A percentile compares a stretch with the other conserved stretches of the same genome.
These are phyloP conservation scores for Trematomus bernacchii DNA, from an alignment of 2,797 vertebrate species.

Conservation along the genomic window DNA sequence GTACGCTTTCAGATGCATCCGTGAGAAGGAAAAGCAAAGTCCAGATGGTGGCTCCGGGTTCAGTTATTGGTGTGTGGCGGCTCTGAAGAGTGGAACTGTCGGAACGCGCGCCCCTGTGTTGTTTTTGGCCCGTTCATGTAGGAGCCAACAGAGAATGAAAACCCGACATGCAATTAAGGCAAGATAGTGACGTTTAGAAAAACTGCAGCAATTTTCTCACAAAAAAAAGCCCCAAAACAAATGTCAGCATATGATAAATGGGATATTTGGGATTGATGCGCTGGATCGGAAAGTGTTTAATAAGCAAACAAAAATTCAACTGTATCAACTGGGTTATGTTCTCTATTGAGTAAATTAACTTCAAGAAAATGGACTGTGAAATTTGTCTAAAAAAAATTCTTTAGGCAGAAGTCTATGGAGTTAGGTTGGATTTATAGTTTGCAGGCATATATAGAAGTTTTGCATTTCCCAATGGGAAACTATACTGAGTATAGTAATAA, in stretches of 20 bases:
- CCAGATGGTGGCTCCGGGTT: slow-evolving; percentile 67
- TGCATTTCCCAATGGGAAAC: slow-evolving; percentile 42
- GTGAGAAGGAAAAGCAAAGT: slow-evolving; percentile 51
- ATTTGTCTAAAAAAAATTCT: slow-evolving; percentile 4
- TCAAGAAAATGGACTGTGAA: slow-evolving; percentile 3
- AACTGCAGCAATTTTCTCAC: slow-evolving; percentile 18
- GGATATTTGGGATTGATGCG: slow-evolving; percentile 41
- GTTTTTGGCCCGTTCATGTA: slow-evolving; percentile 49
- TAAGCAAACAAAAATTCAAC: slow-evolving; percentile 45
- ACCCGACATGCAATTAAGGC: slow-evolving; percentile 39
- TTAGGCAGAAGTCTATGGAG: background rate
- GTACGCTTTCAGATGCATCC: slow-evolving; percentile 37
- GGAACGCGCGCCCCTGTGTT: slow-evolving; percentile 38
- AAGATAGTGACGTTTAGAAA: slow-evolving; percentile 41
- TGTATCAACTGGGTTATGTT: slow-evolving; percentile 18
- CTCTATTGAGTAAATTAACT: background rate
- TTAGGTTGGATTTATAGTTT: background rate
- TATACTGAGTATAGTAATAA: slow-evolving; percentile 63
- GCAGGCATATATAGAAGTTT: slow-evolving; percentile 14
- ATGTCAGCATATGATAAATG: slow-evolving; percentile 24
- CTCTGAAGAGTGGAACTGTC: slow-evolving; percentile 50
- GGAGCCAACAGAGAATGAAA: slow-evolving; percentile 45
- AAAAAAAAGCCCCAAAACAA: background rate
- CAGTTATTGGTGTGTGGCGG: slow-evolving; percentile 62
- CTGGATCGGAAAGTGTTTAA: slow-evolving; percentile 10